These are phyloP conservation scores for Phyllotreta cruciferae DNA, from an alignment of 2,888 invertebrate species.

Conservation along the genomic window DNA sequence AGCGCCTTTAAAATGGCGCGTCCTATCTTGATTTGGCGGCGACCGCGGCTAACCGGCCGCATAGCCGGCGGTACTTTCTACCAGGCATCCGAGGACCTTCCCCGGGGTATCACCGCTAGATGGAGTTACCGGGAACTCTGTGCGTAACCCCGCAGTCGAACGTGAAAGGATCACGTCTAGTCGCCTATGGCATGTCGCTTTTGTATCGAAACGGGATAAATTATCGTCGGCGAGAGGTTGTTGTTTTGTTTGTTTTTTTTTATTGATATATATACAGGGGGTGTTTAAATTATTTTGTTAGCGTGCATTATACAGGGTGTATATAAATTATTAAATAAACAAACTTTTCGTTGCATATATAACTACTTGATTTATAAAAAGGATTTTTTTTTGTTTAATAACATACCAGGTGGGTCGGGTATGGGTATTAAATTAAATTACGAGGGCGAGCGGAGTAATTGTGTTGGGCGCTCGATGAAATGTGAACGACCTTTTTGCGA, in stretches of 20 bases:
- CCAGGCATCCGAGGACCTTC: slow-evolving; percentile 64
- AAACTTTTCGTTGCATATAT: too few species aligned
- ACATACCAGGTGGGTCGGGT: too few species aligned
- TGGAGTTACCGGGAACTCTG: slow-evolving; percentile 58
- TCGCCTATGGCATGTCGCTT: slow-evolving; percentile 20
- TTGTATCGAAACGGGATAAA: slow-evolving; percentile 30
- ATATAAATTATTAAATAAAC: too few species aligned
- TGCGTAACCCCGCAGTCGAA: slow-evolving; percentile 59
- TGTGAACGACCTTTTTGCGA: too few species aligned
- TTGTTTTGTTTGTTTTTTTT: background rate
- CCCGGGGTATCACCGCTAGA: slow-evolving; percentile 55
- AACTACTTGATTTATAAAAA: too few species aligned
- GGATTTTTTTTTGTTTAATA: too few species aligned
- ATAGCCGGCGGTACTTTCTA: slow-evolving; percentile 62
- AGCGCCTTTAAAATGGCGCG: slow-evolving; percentile 10
- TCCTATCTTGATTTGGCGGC: slow-evolving; percentile 52
- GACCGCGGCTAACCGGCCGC: slow-evolving; percentile 56
- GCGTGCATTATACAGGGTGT: too few species aligned
- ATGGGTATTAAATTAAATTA: too few species aligned
- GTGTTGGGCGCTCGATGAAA: too few species aligned
- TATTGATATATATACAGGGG: too few species aligned
- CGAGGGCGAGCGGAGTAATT: too few species aligned
- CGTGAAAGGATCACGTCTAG: slow-evolving; percentile 53
- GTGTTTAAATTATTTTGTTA: too few species aligned
- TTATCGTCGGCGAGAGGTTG: slow-evolving; percentile 27